Conservation (phyloP, 2,113 vertebrate genomes). For the Bubo scandiacus region DNA sequence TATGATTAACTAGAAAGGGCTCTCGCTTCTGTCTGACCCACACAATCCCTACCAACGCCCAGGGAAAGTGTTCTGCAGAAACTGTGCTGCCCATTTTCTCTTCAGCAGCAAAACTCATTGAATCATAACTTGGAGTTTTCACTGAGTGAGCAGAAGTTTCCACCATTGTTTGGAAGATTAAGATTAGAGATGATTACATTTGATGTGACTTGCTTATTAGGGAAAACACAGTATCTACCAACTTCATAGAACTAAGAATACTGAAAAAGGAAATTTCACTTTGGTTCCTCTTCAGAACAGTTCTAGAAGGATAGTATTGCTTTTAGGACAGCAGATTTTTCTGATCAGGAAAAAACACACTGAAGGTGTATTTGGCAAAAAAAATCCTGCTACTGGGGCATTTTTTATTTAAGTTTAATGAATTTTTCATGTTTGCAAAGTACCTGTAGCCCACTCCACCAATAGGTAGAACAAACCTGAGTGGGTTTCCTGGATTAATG, state of each 20-base stretch:
- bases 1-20: neutral
- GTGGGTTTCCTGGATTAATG: neutral
- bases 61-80: neutral
- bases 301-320: neutral
- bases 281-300: neutral
- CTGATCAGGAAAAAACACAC: neutral
- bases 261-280: neutral
- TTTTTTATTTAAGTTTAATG: neutral
- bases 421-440: neutral
- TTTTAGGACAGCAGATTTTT: neutral
- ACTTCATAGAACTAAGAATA: neutral
- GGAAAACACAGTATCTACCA: neutral
- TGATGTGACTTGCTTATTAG: neutral
- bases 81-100: rapidly evolving
- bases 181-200: neutral
- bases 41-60: rapidly evolving
- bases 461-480: neutral
- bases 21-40: neutral
- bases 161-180: neutral
- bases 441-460: neutral
- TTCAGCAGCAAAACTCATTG: neutral
- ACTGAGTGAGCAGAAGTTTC: neutral
- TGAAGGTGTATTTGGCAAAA: neutral
- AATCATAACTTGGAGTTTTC: neutral
- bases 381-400: neutral